Base-by-base conservation (phyloP, 2,113 vertebrate species). In the Equus przewalskii region DNA sequence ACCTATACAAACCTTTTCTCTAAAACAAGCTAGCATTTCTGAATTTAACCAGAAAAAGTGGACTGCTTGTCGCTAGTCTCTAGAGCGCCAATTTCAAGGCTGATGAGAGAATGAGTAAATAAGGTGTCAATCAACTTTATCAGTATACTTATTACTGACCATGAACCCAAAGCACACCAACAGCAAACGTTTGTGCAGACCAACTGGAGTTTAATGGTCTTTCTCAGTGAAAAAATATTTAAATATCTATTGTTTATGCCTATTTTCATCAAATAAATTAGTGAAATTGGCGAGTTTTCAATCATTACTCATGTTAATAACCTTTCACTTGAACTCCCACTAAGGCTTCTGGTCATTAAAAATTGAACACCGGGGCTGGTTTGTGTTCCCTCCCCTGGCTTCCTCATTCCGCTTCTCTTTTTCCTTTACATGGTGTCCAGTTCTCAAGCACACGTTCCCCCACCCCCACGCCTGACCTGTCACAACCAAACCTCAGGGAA, bases 81-180 rank as follows among this genome's bases (percentile, higher is more conserved):
- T 58, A 64, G 2, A 6, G 26, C 7, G 36, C 78, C 22, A 33
- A 46, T 54, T 85, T 36, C 73, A 67, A 72, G 64, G 33, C 30
- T 33, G 28, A 24, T 9, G 36, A n/a, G 41, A 84, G n/a, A 72
- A 44, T 28, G 64, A 90, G 33, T 62, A 85, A 84, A 24, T 28
- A 65, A 62, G 24, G 33, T 16, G 7, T 19, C 10, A n/a, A n/a
- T 8, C 70, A 18, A 78, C 33, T 78, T 94, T 84, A 89, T 88
- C 88, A 56, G 46, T 16, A 24, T 33, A 2, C 5, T 62, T 46
- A 36, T 24, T 70, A 54, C 72, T 65, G 58, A 64, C 51, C 72
- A 78, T 49, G 89, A 95, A 97, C 30, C 36, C 94, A 81, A 78
- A 85, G 51, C n/a, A 41, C 76, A 94, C 33, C n/a, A 46, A 44